phyloP scores from a whole-genome alignment of 1,140 invertebrate genomes.

The Cecropterus lyciades region DNA sequence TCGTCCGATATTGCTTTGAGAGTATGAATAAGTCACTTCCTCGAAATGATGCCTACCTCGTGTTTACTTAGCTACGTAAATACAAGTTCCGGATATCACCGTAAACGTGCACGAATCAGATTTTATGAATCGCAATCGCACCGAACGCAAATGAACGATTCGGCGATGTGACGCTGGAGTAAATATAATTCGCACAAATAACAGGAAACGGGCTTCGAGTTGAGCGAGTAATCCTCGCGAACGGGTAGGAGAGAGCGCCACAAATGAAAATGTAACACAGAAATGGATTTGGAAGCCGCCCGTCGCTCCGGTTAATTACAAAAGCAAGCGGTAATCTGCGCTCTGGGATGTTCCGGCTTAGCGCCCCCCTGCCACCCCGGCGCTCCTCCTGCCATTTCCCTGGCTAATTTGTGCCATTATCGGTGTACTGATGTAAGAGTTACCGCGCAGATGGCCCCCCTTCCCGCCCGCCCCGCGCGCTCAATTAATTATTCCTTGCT shows the following conservation, averaged over 20 bases:
- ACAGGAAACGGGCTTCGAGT: slow-evolving; percentile 56
- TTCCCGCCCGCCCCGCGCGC: slow-evolving; percentile 54
- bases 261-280: slow-evolving; percentile 84
- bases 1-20: slow-evolving; percentile 76
- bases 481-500: slow-evolving; percentile 83
- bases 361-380: slow-evolving; percentile 63
- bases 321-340: slow-evolving; percentile 84
- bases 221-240: slow-evolving; percentile 69
- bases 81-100: slow-evolving; percentile 47
- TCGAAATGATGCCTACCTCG: slow-evolving; percentile 54
- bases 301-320: slow-evolving; percentile 84
- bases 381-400: slow-evolving; percentile 70
- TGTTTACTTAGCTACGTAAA: slow-evolving; percentile 49
- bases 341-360: slow-evolving; percentile 82
- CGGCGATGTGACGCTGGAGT: slow-evolving; percentile 19
- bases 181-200: slow-evolving; percentile 57
- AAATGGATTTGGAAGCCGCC: slow-evolving; percentile 82
- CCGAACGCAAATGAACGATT: slow-evolving; percentile 27
- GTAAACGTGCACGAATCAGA: slow-evolving; percentile 31
- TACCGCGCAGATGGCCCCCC: slow-evolving; percentile 73
- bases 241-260: slow-evolving; percentile 64
- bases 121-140: slow-evolving; percentile 16
- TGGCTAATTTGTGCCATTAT: slow-evolving; percentile 83
- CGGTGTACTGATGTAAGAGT: slow-evolving; percentile 84
- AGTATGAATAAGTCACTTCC: slow-evolving; percentile 77